Conservation (phyloP, 2,113 vertebrate genomes). For the Marmota flaviventris region DNA sequence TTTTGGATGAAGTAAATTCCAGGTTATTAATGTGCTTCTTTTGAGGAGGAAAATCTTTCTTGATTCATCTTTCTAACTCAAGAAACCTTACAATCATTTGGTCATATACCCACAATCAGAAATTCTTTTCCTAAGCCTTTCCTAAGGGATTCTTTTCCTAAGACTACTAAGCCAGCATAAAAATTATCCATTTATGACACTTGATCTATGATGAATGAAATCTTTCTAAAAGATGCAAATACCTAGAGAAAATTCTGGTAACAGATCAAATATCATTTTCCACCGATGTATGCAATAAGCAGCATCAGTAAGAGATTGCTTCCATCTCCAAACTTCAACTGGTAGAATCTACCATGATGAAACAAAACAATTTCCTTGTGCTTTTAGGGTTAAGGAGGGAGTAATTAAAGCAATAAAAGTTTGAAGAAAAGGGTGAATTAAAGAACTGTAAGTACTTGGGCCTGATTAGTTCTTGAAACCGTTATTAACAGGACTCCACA, state of each 20-base stretch:
- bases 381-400: background rate
- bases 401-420: background rate
- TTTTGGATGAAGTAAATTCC: constrained; percentile 66
- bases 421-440: background rate
- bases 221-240: background rate
- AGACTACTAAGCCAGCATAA: background rate
- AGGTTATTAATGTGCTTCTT: constrained; percentile 65
- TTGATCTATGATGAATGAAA: constrained; percentile 47
- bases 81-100: constrained; percentile 62
- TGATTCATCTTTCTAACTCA: constrained; percentile 62
- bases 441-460: background rate
- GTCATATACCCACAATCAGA: background rate
- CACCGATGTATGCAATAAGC: background rate
- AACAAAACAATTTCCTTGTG: background rate
- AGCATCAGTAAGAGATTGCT: background rate
- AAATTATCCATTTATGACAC: background rate
- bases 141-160: background rate
- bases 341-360: background rate
- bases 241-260: constrained; percentile 34
- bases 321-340: background rate
- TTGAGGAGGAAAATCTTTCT: constrained; percentile 18
- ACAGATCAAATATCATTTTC: background rate
- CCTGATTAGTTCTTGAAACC: background rate
- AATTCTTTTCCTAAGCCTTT: constrained; percentile 31
- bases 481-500: background rate